Conservation (phyloP, 2,113 vertebrate genomes). For the Cynopterus brachyotis region DNA sequence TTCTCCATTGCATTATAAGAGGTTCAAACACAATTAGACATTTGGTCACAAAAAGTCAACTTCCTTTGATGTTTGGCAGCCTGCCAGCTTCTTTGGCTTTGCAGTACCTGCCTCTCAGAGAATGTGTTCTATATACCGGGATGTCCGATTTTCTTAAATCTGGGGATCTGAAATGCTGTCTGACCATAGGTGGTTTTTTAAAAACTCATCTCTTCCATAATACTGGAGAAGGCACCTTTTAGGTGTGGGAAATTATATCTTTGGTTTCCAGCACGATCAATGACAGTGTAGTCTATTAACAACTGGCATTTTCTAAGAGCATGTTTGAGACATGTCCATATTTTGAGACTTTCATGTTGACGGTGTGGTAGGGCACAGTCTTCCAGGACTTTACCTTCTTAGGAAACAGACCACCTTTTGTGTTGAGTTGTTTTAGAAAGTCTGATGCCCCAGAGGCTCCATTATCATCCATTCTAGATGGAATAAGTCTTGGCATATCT, state of each 20-base stretch:
- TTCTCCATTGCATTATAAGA: background rate
- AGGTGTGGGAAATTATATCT: background rate
- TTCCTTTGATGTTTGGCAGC: background rate
- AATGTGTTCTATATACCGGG: background rate
- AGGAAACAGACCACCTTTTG: background rate
- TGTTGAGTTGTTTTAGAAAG: background rate
- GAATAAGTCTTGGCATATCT: background rate
- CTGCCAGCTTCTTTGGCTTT: background rate
- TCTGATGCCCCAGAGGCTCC: background rate
- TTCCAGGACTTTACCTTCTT: background rate
- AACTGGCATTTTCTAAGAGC: background rate
- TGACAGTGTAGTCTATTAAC: background rate
- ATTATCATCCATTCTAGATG: background rate
- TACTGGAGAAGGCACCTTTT: background rate
- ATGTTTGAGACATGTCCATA: background rate
- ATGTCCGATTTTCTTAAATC: background rate
- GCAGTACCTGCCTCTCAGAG: background rate
- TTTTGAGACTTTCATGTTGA: background rate
- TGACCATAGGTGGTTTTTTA: background rate
- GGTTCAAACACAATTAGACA: background rate
- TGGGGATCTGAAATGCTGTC: background rate
- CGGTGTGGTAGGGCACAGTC: background rate
- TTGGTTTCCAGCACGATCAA: background rate
- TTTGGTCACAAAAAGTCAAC: constrained; percentile 19
- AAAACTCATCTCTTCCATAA: background rate